Percentiles rank a stretch among this genome's conserved stretches.
Conservation (phyloP, 2,888 invertebrate genomes). For the Branchipolynoe longqiensis region DNA sequence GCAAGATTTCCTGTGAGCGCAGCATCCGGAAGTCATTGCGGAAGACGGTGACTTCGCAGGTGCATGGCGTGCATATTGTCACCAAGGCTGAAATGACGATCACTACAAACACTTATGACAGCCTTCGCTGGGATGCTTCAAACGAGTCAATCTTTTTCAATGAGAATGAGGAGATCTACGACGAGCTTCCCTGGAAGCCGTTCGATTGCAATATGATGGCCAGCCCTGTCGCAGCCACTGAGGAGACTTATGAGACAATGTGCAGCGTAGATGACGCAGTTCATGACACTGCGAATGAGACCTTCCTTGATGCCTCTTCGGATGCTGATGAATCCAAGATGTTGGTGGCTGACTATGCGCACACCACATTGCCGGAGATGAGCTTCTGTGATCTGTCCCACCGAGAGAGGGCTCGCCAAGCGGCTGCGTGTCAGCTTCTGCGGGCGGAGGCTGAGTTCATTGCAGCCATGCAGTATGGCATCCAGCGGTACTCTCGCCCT, state of each 20-base stretch:
- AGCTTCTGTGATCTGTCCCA: constrained; percentile 40
- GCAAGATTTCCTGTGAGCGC: background rate
- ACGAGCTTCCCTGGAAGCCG: constrained; percentile 48
- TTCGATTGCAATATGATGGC: constrained; percentile 12
- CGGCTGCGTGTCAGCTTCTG: constrained; percentile 8
- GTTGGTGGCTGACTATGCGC: constrained; percentile 22
- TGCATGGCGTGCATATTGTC: too few species aligned
- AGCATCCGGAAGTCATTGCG: too few species aligned
- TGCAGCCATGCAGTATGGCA: constrained; percentile 78
- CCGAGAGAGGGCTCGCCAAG: constrained; percentile 33
- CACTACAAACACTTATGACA: background rate
- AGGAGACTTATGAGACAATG: constrained; percentile 39
- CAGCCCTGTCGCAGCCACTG: background rate
- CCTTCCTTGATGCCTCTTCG: background rate
- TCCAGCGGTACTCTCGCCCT: constrained; percentile 78
- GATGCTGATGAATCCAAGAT: background rate
- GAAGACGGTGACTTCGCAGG: too few species aligned
- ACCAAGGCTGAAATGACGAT: too few species aligned
- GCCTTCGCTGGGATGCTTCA: background rate
- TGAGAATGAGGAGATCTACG: constrained; percentile 35
- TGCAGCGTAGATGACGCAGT: background rate
- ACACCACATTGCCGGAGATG: constrained; percentile 37
- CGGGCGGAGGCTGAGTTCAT: constrained; percentile 76
- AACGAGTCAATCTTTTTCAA: constrained; percentile 35
- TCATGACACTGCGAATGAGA: background rate